A percentile compares a stretch with the other conserved stretches of the same genome.
These are phyloP conservation scores for Scaptomyza pallida DNA, from an alignment of 1,140 invertebrate species.

Conservation along the genomic window DNA sequence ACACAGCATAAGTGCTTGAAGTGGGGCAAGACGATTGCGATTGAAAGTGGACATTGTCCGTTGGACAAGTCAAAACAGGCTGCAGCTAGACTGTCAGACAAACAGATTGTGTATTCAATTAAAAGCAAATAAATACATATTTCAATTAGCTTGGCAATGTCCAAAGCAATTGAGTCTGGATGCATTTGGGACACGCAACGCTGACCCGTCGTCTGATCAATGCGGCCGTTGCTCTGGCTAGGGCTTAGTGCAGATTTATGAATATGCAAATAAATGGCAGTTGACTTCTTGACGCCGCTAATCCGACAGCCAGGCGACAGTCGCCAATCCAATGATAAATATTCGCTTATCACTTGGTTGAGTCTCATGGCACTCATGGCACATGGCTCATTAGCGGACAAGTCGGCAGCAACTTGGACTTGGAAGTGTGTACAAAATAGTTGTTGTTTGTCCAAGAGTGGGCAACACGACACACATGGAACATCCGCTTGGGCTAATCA, in stretches of 20 bases:
- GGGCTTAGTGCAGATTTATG: constrained; percentile 51
- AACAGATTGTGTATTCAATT: constrained; percentile 55
- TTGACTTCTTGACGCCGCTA: constrained; percentile 57
- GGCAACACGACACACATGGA: constrained; percentile 14
- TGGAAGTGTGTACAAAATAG: constrained; percentile 5
- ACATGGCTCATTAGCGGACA: constrained; percentile 55
- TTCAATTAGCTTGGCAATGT: constrained; percentile 53
- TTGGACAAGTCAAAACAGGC: constrained; percentile 32
- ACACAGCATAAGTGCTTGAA: constrained; percentile 28
- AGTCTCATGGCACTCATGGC: too few species aligned
- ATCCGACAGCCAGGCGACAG: constrained; percentile 45
- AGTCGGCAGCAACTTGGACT: neutral
- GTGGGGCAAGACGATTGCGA: neutral
- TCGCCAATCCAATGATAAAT: constrained; percentile 49
- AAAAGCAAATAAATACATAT: constrained; percentile 55
- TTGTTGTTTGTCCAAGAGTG: constrained; percentile 41
- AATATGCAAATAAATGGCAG: constrained; percentile 68
- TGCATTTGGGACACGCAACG: constrained; percentile 11
- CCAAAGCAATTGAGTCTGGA: constrained; percentile 21
- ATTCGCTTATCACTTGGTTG: constrained; percentile 48
- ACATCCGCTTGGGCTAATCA: constrained; percentile 7
- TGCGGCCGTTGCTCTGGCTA: neutral
- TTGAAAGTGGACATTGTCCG: constrained; percentile 9
- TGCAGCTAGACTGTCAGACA: constrained; percentile 3
- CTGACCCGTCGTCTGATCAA: constrained; percentile 7